Percentiles rank a stretch among this genome's conserved stretches.
These are phyloP conservation scores for Drosophila rellima DNA, from an alignment of 2,888 invertebrate species.

Conservation along the genomic window DNA sequence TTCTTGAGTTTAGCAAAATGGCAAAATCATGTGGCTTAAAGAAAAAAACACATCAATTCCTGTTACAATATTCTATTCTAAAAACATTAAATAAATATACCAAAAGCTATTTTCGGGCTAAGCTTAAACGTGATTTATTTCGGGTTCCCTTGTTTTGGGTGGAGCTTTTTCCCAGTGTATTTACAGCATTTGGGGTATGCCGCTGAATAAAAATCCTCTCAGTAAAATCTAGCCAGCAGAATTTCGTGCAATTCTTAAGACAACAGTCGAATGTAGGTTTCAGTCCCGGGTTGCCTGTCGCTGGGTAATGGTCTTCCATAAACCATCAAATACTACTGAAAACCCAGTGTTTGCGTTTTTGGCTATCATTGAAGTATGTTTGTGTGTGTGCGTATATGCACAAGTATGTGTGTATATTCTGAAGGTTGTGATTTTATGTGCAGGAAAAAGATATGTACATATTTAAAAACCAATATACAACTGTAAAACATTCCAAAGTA, in stretches of 20 bases:
- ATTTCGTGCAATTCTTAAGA: slow-evolving; percentile 60
- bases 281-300: slow-evolving; percentile 86
- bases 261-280: slow-evolving; percentile 80
- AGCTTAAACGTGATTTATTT: not conserved
- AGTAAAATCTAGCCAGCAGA: slow-evolving; percentile 33
- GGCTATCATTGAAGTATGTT: slow-evolving; percentile 52
- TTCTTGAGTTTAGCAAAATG: not conserved
- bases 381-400: slow-evolving; percentile 14
- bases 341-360: slow-evolving; percentile 51
- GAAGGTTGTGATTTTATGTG: slow-evolving; percentile 29
- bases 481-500: slow-evolving; percentile 8
- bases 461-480: slow-evolving; percentile 18
- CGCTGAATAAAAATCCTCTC: slow-evolving; percentile 47
- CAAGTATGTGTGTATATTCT: slow-evolving; percentile 19
- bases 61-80: not conserved
- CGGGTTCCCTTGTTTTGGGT: not conserved
- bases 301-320: slow-evolving; percentile 82
- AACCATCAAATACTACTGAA: slow-evolving; percentile 50
- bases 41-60: not conserved
- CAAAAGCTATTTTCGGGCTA: not conserved
- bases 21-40: not conserved
- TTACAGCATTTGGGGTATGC: slow-evolving; percentile 36
- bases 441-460: slow-evolving; percentile 19
- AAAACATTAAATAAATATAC: not conserved
- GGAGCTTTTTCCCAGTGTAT: slow-evolving; percentile 30